Conservation (phyloP, 2,797 vertebrate species). For the Neosalanx taihuensis region DNA sequence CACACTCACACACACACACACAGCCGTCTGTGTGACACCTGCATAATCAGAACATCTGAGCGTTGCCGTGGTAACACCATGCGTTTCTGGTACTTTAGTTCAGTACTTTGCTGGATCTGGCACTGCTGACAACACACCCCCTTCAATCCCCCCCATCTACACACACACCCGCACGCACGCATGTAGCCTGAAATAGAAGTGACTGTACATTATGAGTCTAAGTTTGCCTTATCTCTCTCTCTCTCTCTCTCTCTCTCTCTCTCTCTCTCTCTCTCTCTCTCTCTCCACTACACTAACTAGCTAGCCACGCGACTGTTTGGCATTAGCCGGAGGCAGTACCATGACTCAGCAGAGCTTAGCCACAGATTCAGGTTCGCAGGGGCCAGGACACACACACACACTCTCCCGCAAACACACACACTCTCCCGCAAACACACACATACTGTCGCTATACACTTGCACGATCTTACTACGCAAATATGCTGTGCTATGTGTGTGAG, state of each 20-base stretch:
- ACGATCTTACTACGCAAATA: too few species aligned
- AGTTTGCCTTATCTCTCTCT: background rate
- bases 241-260: background rate
- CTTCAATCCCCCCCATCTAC: background rate
- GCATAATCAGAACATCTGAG: conserved; percentile 32
- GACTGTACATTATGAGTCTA: background rate
- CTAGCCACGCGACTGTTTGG: background rate
- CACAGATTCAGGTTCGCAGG: background rate
- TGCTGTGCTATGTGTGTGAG: too few species aligned
- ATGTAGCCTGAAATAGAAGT: background rate
- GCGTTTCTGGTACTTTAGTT: background rate
- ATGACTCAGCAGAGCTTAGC: background rate
- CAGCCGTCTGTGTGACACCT: conserved; percentile 13
- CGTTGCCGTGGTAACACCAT: conserved; percentile 54
- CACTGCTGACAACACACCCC: background rate
- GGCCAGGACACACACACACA: background rate
- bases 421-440: too few species aligned
- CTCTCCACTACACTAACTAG: background rate
- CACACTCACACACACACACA: too few species aligned
- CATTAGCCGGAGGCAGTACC: background rate
- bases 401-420: background rate
- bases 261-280: background rate
- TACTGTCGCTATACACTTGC: background rate
- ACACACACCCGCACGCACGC: background rate
- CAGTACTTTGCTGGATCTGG: background rate